A percentile compares a stretch with the other conserved stretches of the same genome.
These are phyloP conservation scores for Nemurella pictetii DNA, from an alignment of 2,888 invertebrate genomes.

Conservation along the genomic window DNA sequence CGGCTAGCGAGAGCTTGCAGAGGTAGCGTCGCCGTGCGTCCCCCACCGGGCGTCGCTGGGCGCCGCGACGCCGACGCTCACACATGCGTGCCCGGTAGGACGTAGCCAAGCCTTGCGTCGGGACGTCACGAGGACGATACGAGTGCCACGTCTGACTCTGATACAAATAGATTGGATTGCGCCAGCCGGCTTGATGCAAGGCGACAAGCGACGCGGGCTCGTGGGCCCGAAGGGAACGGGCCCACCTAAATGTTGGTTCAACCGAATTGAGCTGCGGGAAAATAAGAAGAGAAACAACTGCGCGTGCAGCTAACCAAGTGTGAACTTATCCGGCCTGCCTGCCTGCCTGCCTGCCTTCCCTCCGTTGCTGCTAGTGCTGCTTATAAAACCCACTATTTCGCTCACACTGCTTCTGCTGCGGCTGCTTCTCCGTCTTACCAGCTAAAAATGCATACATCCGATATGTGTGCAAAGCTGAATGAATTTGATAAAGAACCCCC, in stretches of 20 bases:
- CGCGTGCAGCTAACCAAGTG: neutral
- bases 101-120: too few species aligned
- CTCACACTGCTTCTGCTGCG: neutral
- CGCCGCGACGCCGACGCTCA: neutral
- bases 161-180: neutral
- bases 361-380: neutral
- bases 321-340: neutral
- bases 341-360: neutral
- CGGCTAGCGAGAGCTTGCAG: neutral
- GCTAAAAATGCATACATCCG: neutral
- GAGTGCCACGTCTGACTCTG: too few species aligned
- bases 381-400: neutral
- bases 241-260: neutral
- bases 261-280: neutral
- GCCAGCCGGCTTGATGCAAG: neutral
- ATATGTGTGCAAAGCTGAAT: conserved; percentile 13
- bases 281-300: neutral
- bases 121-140: neutral
- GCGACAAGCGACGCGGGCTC: too few species aligned
- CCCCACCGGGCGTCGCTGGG: neutral
- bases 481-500: conserved; percentile 4
- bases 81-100: neutral
- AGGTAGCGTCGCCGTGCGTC: neutral
- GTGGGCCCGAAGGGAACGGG: neutral
- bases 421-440: neutral